A percentile compares a stretch with the other conserved stretches of the same genome.
Conservation (phyloP, 2,888 invertebrate species). For the Chrysopilus asiliformis region DNA sequence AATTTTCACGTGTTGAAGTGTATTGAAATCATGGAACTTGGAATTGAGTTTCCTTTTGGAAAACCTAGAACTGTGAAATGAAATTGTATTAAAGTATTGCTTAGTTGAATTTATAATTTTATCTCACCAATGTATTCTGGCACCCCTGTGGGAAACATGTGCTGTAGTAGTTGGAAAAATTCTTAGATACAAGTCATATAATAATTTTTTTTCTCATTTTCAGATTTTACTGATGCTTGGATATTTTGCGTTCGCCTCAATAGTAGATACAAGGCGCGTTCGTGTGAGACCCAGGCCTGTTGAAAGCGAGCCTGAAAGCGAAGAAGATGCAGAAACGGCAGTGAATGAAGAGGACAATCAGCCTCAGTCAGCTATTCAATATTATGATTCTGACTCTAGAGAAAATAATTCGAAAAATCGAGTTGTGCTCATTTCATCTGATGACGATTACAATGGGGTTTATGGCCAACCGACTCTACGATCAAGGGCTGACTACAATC, state of each 20-base stretch:
- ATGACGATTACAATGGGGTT: constrained; percentile 37
- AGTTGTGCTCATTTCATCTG: constrained; percentile 34
- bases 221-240: constrained; percentile 12
- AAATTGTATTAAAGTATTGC: too few species aligned
- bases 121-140: too few species aligned
- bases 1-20: too few species aligned
- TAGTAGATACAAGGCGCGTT: constrained; percentile 26
- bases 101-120: too few species aligned
- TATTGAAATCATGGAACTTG: too few species aligned
- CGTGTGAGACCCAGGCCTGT: constrained; percentile 34
- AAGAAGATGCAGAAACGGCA: constrained; percentile 24
- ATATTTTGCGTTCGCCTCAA: constrained; percentile 8
- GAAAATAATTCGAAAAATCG: constrained; percentile 19
- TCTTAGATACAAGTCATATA: too few species aligned
- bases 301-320: constrained; percentile 8
- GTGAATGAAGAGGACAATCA: constrained; percentile 37
- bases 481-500: constrained; percentile 17
- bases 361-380: constrained; percentile 28
- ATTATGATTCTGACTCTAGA: constrained; percentile 33
- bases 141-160: too few species aligned
- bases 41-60: too few species aligned
- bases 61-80: too few species aligned
- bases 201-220: constrained; percentile 8
- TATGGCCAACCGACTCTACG: constrained; percentile 32
- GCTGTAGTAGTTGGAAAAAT: too few species aligned